Conservation (phyloP, 2,888 invertebrate genomes). For the Coenonympha arcania region DNA sequence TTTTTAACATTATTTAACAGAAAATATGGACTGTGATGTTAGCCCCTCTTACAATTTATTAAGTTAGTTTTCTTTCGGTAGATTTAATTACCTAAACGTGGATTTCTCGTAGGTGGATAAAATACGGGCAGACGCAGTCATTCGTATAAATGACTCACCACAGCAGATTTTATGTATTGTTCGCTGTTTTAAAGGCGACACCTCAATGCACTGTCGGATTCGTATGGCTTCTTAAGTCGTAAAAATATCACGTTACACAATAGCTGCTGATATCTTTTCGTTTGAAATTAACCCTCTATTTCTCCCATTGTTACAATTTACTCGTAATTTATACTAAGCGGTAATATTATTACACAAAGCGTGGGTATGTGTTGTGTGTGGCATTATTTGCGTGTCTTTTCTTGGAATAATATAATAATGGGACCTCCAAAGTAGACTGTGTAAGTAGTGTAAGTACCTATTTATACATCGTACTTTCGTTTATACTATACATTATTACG, state of each 20-base stretch:
- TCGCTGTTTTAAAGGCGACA: slow-evolving; percentile 60
- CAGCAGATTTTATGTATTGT: slow-evolving; percentile 48
- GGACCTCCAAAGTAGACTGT: neutral
- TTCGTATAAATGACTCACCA: slow-evolving; percentile 35
- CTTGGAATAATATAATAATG: neutral
- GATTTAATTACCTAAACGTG: slow-evolving; percentile 8
- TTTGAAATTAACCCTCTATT: slow-evolving; percentile 42
- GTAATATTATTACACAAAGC: slow-evolving; percentile 1
- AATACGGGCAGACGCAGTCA: slow-evolving; percentile 24
- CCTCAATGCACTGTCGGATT: slow-evolving; percentile 56
- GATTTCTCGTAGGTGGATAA: slow-evolving; percentile 2
- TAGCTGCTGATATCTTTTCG: slow-evolving; percentile 64
- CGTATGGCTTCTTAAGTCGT: slow-evolving; percentile 70
- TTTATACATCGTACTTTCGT: too few relatives aligned
- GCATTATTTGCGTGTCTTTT: neutral
- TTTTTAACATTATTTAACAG: neutral
- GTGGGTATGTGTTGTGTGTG: too few relatives aligned
- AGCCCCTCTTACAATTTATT: neutral
- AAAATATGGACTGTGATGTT: neutral
- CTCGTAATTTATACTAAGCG: slow-evolving; percentile 20
- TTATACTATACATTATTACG: too few relatives aligned
- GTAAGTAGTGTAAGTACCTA: neutral
- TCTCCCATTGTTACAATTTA: slow-evolving; percentile 30
- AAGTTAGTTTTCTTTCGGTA: neutral
- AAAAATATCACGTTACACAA: slow-evolving; percentile 69